phyloP scores from a whole-genome alignment of 2,797 vertebrate genomes.

The Danionella dracula region DNA sequence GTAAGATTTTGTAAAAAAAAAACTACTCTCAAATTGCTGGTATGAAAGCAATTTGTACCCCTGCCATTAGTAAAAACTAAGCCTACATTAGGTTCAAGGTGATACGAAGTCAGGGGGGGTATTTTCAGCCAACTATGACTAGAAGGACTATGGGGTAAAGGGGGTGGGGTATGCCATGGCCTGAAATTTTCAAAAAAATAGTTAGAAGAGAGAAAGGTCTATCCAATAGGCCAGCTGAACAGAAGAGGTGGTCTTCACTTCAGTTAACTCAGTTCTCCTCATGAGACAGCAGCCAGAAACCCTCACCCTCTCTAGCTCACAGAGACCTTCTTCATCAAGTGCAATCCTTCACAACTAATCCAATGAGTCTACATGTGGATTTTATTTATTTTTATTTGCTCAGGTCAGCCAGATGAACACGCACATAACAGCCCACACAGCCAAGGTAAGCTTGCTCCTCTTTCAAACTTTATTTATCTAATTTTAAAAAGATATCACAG shows the following conservation, averaged over 20 bases:
- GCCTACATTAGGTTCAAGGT: too few relatives aligned
- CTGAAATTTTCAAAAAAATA: too few relatives aligned
- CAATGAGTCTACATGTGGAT: constrained; percentile 56
- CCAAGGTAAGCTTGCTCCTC: constrained; percentile 51
- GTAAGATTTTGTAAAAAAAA: too few relatives aligned
- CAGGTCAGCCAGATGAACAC: constrained; percentile 61
- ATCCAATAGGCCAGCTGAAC: constrained; percentile 18
- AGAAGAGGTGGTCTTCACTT: constrained; percentile 28
- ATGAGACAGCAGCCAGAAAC: background rate
- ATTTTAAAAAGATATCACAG: too few relatives aligned
- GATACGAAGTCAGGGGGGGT: too few relatives aligned
- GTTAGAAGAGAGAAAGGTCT: background rate
- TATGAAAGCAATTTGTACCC: too few relatives aligned
- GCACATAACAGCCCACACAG: constrained; percentile 53
- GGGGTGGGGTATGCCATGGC: too few relatives aligned
- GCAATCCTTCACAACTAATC: constrained; percentile 27
- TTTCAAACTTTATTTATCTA: background rate
- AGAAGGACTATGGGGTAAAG: too few relatives aligned
- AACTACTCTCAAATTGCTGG: too few relatives aligned
- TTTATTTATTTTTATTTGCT: constrained; percentile 45
- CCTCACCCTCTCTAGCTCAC: background rate
- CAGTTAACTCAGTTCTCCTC: background rate
- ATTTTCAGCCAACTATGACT: too few relatives aligned
- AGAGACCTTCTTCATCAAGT: constrained; percentile 20
- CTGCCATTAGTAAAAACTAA: background rate